Evolutionary conservation across 2,113 vertebrate genomes (phyloP), one percentile per base, ranked within the genome.

Genomic region (Onychorhynchus coronatus): DNA sequence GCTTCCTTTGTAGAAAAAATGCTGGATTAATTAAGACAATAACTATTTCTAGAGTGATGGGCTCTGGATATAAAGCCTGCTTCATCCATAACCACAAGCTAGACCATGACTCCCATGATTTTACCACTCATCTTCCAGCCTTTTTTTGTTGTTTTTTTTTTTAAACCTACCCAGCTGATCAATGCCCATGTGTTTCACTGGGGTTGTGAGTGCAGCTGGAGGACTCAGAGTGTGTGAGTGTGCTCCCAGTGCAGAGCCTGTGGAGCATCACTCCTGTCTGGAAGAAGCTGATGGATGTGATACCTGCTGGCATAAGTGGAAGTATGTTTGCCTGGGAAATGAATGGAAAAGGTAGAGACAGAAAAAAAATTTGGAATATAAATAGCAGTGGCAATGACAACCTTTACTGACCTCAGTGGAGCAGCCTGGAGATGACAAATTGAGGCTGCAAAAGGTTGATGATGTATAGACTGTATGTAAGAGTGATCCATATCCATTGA

Each of bases 351-450:
- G 23, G 70, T 68, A 96, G 80, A 72, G 75, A 58, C 10, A 50
- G 95, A 91, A 96, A 93, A 93, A 74, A 92, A 88, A 93, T 9
- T 14, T 79, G 56, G 73, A 96, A 95, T 95, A 97, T 88, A 95
- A 97, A 97, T 90, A 89, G 84, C 49, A 58, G 55, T 87, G 66
- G 88, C 92, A 96, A 82, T 83, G 53, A 71, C 65, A 87, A 47
- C 88, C 91, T 97, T 89, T 93, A 95, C 80, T 94, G 96, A 94
- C 97, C 88, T 94, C 93, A 71, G 56, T 5, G 5, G 75, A 93
- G 81, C 82, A 82, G 84, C 72, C 76, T 70, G 44, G 67, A 93
- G 88, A 91, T 94, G 95, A 93, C 91, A 97, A 85, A 83, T 61
- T 92, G 88, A 74, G 75, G 80, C 66, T 66, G 61, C 22, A 88